phyloP scores from a whole-genome alignment of 2,888 invertebrate genomes.

The Oscheius myriophilus region DNA sequence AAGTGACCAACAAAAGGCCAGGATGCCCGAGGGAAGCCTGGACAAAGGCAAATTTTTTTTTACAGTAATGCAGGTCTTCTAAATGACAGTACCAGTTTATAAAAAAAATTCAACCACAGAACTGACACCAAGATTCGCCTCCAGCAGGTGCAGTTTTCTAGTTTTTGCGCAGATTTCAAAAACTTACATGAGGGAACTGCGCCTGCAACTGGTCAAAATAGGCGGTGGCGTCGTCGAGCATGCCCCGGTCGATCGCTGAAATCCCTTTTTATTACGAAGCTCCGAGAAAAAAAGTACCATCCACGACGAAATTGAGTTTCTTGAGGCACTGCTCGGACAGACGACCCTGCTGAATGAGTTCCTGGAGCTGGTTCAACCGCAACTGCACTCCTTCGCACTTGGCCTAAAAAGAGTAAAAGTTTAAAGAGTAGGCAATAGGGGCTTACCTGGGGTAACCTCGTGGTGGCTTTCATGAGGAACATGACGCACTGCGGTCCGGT shows the following conservation, averaged over 20 bases:
- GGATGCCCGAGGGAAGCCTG: no score
- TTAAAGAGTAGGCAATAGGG: no score
- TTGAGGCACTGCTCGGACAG: conserved; percentile 53
- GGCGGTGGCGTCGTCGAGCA: conserved; percentile 54
- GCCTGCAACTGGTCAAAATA: conserved; percentile 51
- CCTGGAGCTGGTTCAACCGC: conserved; percentile 46
- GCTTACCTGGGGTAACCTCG: conserved; percentile 45
- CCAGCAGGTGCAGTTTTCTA: no score
- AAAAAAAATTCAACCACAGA: no score
- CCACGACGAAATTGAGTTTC: conserved; percentile 65
- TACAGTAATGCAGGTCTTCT: no score
- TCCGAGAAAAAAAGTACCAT: conserved; percentile 43
- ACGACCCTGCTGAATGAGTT: conserved; percentile 36
- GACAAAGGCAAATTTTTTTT: no score
- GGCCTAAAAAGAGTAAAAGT: conserved; percentile 33
- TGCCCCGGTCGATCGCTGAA: conserved; percentile 60
- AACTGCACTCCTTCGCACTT: conserved; percentile 62
- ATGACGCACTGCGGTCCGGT: conserved; percentile 52
- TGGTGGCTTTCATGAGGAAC: conserved; percentile 58
- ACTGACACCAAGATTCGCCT: no score
- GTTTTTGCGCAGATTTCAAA: no score
- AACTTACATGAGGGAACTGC: conserved; percentile 33
- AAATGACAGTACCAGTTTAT: no score
- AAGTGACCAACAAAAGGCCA: no score
- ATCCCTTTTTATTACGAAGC: conserved; percentile 1